Evolutionary conservation across 2,113 vertebrate species (phyloP), one percentile per base, ranked within the genome.

Genomic region (Hystrix brachyura): DNA sequence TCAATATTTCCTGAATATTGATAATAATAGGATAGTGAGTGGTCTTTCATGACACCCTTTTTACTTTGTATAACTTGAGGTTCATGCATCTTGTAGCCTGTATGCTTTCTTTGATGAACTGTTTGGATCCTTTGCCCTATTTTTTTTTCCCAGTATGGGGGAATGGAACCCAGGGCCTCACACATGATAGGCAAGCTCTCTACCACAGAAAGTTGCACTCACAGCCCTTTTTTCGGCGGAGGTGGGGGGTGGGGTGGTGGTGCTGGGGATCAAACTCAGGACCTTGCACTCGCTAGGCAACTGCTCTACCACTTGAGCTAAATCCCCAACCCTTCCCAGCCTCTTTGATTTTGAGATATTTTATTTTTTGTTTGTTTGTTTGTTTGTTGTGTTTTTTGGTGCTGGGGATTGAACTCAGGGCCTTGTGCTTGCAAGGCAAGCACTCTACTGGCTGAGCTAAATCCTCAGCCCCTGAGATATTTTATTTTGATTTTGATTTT

Each of bases 21-120:
- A n/a, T 74, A 65, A 65, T 76, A 32, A 34, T 85, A 65, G 4
- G 51, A 72, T 32, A 62, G 38, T 94, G 57, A 55, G 57, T 96
- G 71, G 53, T 81, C 27, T 64, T 91, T 87, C 64, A n/a, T 55
- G 34, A 72, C n/a, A 27, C 43, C 89, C 72, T 51, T 94, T 92
- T 97, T 57, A 80, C 83, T 89, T 84, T 84, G 19, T 29, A 53
- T 74, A 87, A 81, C 18, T 92, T 80, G 51, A 94, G 60, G 32
- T 82, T 43, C 19, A 23, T 71, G 69, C 19, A 43, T 76, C 51
- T 64, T 82, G 17, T 67, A 83, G 19, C 3, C 11, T 82, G 57
- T 29, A 57, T 59, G 25, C 84, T 38, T 71, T 38, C n/a, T 71
- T 71, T 71, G 69, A 71, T 38, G 69, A 38, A 71, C 69, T 43